Evolutionary conservation across 2,888 invertebrate genomes (phyloP).

Genomic region (Volucella inflata): DNA sequence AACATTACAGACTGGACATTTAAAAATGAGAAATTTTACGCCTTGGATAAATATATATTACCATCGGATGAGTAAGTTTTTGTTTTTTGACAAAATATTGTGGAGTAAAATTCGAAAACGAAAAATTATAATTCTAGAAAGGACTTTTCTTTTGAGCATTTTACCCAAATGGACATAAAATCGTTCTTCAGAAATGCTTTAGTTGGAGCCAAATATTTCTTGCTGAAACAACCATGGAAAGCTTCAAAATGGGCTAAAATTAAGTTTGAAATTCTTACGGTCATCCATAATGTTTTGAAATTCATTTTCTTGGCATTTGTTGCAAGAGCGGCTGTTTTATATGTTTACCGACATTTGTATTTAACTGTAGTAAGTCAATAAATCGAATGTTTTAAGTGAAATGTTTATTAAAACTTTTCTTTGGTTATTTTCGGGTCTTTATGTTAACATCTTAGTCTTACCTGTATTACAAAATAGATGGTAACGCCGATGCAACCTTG

Average conservation of each 20-base stretch:
- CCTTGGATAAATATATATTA: constrained; percentile 66
- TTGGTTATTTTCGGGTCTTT: too few relatives aligned
- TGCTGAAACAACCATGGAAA: constrained; percentile 79
- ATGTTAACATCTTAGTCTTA: too few relatives aligned
- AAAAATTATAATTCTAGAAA: constrained; percentile 62
- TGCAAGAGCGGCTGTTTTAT: constrained; percentile 6
- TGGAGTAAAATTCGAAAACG: constrained; percentile 14
- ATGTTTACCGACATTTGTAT: constrained; percentile 13
- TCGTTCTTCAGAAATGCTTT: constrained; percentile 80
- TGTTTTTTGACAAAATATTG: neutral
- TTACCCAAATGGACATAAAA: constrained; percentile 78
- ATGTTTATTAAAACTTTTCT: too few relatives aligned
- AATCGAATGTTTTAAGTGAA: too few relatives aligned
- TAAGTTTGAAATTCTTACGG: constrained; percentile 48
- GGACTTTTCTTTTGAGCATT: constrained; percentile 78
- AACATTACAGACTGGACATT: constrained; percentile 91
- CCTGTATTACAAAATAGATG: too few relatives aligned
- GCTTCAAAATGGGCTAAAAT: constrained; percentile 49
- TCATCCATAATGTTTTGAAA: constrained; percentile 15
- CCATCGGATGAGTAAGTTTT: constrained; percentile 48
- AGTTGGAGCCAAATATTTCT: constrained; percentile 80
- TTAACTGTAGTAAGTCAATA: neutral
- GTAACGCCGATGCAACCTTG: too few relatives aligned
- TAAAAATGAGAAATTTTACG: constrained; percentile 85
- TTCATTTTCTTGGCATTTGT: constrained; percentile 24